phyloP scores from a whole-genome alignment of 2,113 vertebrate genomes.

The Turnix velox region DNA sequence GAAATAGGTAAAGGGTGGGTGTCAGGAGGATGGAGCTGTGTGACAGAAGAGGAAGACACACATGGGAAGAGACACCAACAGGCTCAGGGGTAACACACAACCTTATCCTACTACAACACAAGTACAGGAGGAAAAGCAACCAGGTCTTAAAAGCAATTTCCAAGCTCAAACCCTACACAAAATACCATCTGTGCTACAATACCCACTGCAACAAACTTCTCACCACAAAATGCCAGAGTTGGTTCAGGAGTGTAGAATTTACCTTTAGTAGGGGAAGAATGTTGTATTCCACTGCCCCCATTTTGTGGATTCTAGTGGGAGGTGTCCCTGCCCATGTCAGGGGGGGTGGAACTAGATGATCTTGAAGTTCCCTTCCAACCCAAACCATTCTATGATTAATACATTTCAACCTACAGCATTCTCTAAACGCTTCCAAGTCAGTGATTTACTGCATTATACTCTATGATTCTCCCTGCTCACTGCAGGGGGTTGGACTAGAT shows the following conservation, averaged over 20 bases:
- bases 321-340: too few relatives aligned
- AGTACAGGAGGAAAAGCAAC: neutral
- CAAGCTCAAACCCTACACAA: neutral
- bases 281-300: accelerated
- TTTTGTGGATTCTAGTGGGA: too few relatives aligned
- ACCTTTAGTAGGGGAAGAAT: neutral
- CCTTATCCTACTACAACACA: accelerated
- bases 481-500: too few relatives aligned
- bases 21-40: too few relatives aligned
- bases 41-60: neutral
- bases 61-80: accelerated
- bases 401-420: neutral
- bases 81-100: neutral
- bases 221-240: neutral
- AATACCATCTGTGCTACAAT: accelerated
- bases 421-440: neutral
- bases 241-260: neutral
- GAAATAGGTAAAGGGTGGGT: too few relatives aligned
- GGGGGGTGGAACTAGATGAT: too few relatives aligned
- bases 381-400: too few relatives aligned
- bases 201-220: neutral
- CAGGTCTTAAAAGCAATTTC: neutral
- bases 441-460: neutral
- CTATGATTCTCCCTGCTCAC: too few relatives aligned
- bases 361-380: too few relatives aligned